Percentiles rank a stretch among this genome's conserved stretches.
phyloP scores from a whole-genome alignment of 2,113 vertebrate genomes.

The Rattus norvegicus region DNA sequence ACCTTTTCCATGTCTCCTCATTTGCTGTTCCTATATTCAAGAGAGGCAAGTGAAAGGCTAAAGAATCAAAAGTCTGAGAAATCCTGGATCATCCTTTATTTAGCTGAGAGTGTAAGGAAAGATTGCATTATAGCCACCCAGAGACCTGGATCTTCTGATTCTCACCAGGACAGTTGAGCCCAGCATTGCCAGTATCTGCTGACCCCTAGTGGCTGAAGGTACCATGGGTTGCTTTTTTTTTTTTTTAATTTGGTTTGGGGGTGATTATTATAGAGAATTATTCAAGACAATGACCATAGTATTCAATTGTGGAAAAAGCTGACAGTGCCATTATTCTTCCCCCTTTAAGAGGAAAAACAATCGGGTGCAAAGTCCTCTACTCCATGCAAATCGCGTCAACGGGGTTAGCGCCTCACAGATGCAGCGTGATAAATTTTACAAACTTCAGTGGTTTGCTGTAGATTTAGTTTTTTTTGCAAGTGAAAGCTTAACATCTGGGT shows the following conservation, averaged over 20 bases:
- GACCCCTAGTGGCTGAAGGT: constrained; percentile 66
- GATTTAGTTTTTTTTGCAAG: constrained; percentile 50
- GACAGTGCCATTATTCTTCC: background rate
- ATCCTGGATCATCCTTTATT: background rate
- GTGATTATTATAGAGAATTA: background rate
- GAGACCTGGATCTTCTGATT: background rate
- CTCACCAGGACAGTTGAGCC: background rate
- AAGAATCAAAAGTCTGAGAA: background rate
- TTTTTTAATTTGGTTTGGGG: background rate
- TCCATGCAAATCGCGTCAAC: background rate
- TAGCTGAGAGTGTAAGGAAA: background rate
- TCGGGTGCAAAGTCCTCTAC: background rate
- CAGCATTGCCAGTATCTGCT: constrained; percentile 50
- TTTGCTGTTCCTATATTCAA: background rate
- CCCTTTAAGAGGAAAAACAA: background rate
- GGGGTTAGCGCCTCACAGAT: constrained; percentile 22
- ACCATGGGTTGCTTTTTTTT: background rate
- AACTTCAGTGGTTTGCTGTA: background rate
- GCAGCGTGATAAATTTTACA: background rate
- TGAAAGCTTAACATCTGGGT: constrained; percentile 27
- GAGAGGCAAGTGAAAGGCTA: background rate
- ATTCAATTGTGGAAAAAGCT: background rate
- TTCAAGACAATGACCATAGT: background rate
- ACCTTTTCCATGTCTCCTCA: background rate
- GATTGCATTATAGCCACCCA: background rate